phyloP scores from a whole-genome alignment of 1,140 invertebrate genomes.

The Drosophila pachea region DNA sequence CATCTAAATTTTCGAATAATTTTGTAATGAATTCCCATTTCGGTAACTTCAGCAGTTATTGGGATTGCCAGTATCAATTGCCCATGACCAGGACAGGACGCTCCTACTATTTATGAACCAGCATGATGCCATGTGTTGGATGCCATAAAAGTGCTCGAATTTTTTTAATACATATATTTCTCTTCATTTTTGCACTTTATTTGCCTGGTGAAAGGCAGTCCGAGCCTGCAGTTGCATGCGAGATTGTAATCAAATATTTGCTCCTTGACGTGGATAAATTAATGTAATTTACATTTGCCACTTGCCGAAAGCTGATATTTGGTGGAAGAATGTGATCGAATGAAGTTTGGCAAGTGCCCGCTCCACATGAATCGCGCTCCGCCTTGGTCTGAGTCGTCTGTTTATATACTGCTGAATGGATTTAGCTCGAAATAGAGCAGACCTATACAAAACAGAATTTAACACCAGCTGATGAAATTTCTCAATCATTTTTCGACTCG shows the following conservation, averaged over 20 bases:
- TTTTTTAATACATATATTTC: not conserved
- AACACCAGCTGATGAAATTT: no score
- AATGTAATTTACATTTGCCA: slow-evolving; percentile 18
- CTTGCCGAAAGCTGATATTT: slow-evolving; percentile 18
- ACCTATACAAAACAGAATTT: no score
- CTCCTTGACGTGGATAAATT: slow-evolving; percentile 18
- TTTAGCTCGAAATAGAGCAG: no score
- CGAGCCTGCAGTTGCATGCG: slow-evolving; percentile 38
- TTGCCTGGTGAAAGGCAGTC: slow-evolving; percentile 43
- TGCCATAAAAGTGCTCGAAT: slow-evolving; percentile 38
- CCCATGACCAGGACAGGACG: slow-evolving; percentile 21
- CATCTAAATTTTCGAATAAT: slow-evolving; percentile 1
- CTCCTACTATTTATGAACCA: no score
- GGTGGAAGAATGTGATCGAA: slow-evolving; percentile 21
- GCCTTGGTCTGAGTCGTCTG: no score
- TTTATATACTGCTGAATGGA: no score
- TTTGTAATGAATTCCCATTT: slow-evolving; percentile 44
- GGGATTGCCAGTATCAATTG: slow-evolving; percentile 44
- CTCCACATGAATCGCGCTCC: no score
- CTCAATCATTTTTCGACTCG: no score
- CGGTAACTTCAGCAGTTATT: slow-evolving; percentile 30
- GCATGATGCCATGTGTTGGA: slow-evolving; percentile 21
- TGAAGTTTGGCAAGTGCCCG: slow-evolving; percentile 4
- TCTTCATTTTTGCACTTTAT: not conserved
- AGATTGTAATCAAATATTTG: slow-evolving; percentile 43